Conservation (phyloP, 2,113 vertebrate genomes). For the Neolamprologus sp. region DNA sequence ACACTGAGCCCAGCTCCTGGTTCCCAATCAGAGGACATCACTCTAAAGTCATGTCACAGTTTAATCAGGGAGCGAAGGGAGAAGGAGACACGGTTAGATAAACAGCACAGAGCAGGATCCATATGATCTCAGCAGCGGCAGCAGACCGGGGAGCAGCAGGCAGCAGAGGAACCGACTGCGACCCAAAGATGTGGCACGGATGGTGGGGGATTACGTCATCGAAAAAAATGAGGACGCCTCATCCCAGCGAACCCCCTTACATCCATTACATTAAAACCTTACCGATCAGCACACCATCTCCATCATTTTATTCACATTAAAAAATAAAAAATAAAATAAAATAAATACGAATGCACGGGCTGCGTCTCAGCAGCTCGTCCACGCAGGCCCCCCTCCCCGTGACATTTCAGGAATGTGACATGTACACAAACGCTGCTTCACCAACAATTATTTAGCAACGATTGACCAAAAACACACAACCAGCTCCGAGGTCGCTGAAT, state of each 20-base stretch:
- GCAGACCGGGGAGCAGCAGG: slow-evolving; percentile 45
- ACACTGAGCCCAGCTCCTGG: neutral
- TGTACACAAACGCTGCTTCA: neutral
- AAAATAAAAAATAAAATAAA: neutral
- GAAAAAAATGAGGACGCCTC: slow-evolving; percentile 51
- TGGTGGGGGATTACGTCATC: slow-evolving; percentile 64
- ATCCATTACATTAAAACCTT: neutral
- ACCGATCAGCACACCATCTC: neutral
- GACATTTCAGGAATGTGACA: slow-evolving; percentile 11
- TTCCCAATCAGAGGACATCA: neutral
- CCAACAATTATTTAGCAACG: neutral
- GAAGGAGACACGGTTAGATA: neutral
- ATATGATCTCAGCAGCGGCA: slow-evolving; percentile 35
- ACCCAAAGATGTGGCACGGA: slow-evolving; percentile 66
- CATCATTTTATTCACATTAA: neutral
- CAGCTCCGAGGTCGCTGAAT: neutral
- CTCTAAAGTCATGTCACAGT: neutral
- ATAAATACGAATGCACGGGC: neutral
- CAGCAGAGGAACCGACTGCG: slow-evolving; percentile 44
- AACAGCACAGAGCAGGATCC: slow-evolving; percentile 26
- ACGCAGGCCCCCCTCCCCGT: neutral
- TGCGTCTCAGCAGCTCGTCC: neutral
- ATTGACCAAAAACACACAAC: neutral
- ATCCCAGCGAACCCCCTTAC: slow-evolving; percentile 20
- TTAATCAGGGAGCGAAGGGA: neutral